phyloP scores from a whole-genome alignment of 2,797 vertebrate species.

The Tangara arthus region DNA sequence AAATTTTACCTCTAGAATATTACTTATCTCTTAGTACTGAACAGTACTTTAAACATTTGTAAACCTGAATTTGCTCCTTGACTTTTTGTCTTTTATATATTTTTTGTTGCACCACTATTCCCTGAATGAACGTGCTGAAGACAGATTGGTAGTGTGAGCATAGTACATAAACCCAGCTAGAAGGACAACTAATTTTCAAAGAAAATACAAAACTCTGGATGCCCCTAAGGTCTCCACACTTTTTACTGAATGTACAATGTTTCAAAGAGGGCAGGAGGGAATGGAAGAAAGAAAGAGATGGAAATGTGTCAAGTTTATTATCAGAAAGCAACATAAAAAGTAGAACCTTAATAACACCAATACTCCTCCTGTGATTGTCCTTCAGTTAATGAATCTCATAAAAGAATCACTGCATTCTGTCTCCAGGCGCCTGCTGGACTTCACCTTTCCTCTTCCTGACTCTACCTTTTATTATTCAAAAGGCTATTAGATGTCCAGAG shows the following conservation, averaged over 20 bases:
- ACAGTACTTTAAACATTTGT: neutral
- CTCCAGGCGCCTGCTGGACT: neutral
- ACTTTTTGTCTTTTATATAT: neutral
- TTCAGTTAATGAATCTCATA: neutral
- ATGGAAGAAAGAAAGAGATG: neutral
- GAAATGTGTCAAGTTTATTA: neutral
- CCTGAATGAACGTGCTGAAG: neutral
- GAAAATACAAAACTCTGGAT: neutral
- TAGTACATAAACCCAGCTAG: neutral
- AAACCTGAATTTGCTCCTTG: neutral
- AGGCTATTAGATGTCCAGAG: neutral
- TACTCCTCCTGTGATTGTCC: neutral
- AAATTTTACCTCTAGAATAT: neutral
- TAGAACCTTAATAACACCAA: neutral
- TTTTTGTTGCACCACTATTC: neutral
- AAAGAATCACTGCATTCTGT: neutral
- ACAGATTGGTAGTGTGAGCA: neutral
- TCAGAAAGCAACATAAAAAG: neutral
- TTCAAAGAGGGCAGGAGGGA: neutral
- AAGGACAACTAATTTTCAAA: neutral
- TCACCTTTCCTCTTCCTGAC: neutral
- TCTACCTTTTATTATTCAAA: neutral
- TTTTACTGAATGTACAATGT: neutral
- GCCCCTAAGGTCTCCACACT: neutral
- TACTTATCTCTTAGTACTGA: neutral